phyloP scores from a whole-genome alignment of 2,888 invertebrate species.

The Dorcus parallelipipedus region DNA sequence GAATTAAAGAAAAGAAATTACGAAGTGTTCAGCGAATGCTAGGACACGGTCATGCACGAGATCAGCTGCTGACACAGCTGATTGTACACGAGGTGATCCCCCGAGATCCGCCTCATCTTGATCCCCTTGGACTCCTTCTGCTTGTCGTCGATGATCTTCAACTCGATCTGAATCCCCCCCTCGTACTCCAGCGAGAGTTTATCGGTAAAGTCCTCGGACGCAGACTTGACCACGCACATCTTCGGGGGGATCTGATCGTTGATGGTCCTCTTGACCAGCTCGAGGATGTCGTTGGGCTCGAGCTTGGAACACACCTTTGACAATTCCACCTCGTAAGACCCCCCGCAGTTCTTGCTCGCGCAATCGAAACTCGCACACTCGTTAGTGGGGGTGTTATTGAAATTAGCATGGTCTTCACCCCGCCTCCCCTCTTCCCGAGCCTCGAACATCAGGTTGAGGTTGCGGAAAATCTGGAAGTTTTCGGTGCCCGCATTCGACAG shows the following conservation, averaged over 20 bases:
- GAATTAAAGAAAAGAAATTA: slow-evolving; percentile 3
- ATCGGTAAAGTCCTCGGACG: slow-evolving; percentile 33
- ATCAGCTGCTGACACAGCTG: slow-evolving; percentile 85
- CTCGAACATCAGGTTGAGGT: slow-evolving; percentile 32
- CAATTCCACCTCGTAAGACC: slow-evolving; percentile 67
- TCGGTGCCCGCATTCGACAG: slow-evolving; percentile 37
- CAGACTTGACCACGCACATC: slow-evolving; percentile 54
- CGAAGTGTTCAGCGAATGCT: slow-evolving; percentile 19
- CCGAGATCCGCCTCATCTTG: slow-evolving; percentile 82
- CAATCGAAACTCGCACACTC: not conserved
- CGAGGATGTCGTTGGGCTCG: slow-evolving; percentile 75
- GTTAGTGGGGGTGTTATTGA: slow-evolving; percentile 13
- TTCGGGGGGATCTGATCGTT: slow-evolving; percentile 75
- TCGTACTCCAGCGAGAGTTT: slow-evolving; percentile 47
- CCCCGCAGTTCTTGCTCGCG: slow-evolving; percentile 38
- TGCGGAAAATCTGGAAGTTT: slow-evolving; percentile 44
- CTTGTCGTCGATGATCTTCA: slow-evolving; percentile 72
- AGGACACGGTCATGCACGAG: slow-evolving; percentile 76
- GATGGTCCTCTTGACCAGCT: slow-evolving; percentile 74
- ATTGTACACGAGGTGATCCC: slow-evolving; percentile 83
- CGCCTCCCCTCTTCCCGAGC: slow-evolving; percentile 16
- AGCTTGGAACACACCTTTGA: slow-evolving; percentile 78
- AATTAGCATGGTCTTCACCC: slow-evolving; percentile 15
- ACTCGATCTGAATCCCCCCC: slow-evolving; percentile 81
- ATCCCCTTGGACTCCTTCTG: slow-evolving; percentile 71